These are phyloP conservation scores for Sphenodon punctatus DNA, from an alignment of 2,797 vertebrate genomes.

Conservation along the genomic window DNA sequence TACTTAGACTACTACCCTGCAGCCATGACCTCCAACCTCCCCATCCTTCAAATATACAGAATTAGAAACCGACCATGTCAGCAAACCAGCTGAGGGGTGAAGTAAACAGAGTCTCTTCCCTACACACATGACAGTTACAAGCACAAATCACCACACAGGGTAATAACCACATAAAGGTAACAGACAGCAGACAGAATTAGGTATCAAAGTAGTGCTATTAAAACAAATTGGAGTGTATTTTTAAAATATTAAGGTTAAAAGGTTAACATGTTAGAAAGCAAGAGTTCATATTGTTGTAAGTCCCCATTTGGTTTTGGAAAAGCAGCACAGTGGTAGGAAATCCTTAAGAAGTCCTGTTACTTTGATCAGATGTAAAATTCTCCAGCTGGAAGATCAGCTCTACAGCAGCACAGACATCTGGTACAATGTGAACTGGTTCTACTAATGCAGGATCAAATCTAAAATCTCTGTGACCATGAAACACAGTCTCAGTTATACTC, in stretches of 20 bases:
- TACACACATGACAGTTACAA: background rate
- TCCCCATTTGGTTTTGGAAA: background rate
- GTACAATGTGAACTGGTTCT: constrained; percentile 79
- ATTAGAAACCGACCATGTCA: background rate
- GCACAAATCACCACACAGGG: background rate
- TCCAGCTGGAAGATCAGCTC: constrained; percentile 85
- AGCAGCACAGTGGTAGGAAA: background rate
- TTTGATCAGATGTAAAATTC: constrained; percentile 67
- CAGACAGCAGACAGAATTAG: background rate
- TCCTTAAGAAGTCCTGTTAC: background rate
- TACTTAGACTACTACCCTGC: background rate
- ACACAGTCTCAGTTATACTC: constrained; percentile 74
- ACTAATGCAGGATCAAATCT: constrained; percentile 83
- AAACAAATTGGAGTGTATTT: background rate
- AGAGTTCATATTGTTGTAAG: background rate
- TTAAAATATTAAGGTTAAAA: background rate
- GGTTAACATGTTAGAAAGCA: background rate
- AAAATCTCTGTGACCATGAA: constrained; percentile 86
- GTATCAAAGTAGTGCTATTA: background rate
- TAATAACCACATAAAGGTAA: background rate
- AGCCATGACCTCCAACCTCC: rapidly evolving
- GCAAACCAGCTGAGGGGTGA: background rate
- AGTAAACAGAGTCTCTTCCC: background rate
- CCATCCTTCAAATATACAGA: background rate
- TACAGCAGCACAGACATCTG: constrained; percentile 86